Percentiles rank a stretch among this genome's conserved stretches.
These are phyloP conservation scores for Rhadina sibilatrix DNA, from an alignment of 2,113 vertebrate genomes.

Conservation along the genomic window DNA sequence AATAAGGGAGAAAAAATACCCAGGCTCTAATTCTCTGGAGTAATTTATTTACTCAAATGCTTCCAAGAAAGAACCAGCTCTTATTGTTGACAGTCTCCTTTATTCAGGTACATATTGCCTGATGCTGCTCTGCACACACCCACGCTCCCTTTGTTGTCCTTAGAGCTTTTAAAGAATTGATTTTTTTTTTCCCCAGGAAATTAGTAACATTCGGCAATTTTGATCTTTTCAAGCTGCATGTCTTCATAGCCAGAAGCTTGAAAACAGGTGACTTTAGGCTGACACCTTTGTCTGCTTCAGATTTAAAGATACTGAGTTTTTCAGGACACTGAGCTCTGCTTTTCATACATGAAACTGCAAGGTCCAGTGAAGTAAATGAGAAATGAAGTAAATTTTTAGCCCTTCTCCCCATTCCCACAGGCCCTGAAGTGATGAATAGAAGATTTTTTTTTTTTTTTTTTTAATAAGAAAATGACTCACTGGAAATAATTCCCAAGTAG, in stretches of 20 bases:
- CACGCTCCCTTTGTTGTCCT: background rate
- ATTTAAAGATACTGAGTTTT: background rate
- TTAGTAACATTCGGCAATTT: background rate
- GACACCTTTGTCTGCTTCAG: background rate
- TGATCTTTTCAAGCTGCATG: background rate
- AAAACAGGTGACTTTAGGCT: background rate
- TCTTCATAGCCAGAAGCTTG: background rate
- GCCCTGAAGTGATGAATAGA: background rate
- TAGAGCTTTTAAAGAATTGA: background rate
- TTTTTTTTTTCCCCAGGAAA: background rate
- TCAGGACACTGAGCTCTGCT: background rate
- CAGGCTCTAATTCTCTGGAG: background rate
- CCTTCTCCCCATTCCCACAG: background rate
- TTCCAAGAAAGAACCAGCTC: slow-evolving; percentile 12
- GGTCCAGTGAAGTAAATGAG: background rate
- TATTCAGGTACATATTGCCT: slow-evolving; percentile 2
- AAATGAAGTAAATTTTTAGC: background rate
- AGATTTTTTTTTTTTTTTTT: background rate
- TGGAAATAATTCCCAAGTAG: slow-evolving; percentile 34
- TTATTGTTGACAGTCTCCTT: background rate
- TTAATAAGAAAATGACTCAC: slow-evolving; percentile 47
- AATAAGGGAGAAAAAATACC: background rate
- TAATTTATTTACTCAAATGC: slow-evolving; percentile 13
- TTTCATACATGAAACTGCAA: background rate
- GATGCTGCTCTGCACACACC: background rate